phyloP scores from a whole-genome alignment of 2,888 invertebrate genomes.

The Heliconius ethilla region DNA sequence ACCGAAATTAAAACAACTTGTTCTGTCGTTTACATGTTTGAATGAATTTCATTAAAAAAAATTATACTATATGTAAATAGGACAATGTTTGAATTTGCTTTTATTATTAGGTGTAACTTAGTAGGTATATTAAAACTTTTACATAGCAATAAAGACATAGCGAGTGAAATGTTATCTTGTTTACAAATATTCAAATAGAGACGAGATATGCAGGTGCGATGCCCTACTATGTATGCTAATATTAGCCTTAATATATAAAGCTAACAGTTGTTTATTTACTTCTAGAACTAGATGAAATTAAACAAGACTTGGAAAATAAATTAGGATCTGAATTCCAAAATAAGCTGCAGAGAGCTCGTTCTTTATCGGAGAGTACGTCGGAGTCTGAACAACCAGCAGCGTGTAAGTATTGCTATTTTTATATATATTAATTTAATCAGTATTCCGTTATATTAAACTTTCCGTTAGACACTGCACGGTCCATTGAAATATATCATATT shows the following conservation, averaged over 20 bases:
- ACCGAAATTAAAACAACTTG: too few species aligned
- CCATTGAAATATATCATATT: not conserved
- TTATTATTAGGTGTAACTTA: not conserved
- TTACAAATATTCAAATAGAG: not conserved
- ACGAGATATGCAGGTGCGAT: not conserved
- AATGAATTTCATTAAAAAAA: too few species aligned
- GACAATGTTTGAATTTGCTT: not conserved
- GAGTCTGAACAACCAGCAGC: conserved; percentile 80
- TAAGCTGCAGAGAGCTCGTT: conserved; percentile 86
- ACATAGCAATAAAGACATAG: not conserved
- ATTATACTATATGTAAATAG: not conserved
- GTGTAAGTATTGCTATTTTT: conserved; percentile 51
- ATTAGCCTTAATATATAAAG: not conserved
- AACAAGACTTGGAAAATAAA: conserved; percentile 87
- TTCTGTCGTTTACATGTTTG: too few species aligned
- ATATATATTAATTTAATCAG: not conserved
- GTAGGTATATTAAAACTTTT: too few species aligned
- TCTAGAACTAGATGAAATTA: conserved; percentile 83
- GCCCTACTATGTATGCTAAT: conserved; percentile 4
- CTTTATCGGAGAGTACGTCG: conserved; percentile 88
- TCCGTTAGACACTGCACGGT: not conserved
- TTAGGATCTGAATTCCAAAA: conserved; percentile 85
- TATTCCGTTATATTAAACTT: not conserved
- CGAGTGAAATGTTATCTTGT: conserved; percentile 2
- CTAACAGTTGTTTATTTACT: conserved; percentile 31